phyloP scores from a whole-genome alignment of 2,113 vertebrate species.

The Lycocorax pyrrhopterus region DNA sequence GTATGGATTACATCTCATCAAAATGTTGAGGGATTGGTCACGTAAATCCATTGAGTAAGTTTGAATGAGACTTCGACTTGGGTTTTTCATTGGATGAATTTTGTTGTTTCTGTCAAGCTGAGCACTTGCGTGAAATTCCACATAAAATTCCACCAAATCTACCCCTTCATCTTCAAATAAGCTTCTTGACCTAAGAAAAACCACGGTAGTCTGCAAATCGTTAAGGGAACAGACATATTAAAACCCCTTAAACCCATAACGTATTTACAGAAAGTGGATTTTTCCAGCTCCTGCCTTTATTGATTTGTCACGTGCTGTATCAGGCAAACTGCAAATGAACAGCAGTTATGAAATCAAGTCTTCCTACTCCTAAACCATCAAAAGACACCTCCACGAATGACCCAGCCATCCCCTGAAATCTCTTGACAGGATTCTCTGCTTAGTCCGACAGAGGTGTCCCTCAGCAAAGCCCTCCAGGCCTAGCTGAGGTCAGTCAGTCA shows the following conservation, averaged over 20 bases:
- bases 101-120: not conserved
- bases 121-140: not conserved
- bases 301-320: not conserved
- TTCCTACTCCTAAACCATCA: not conserved
- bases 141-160: not conserved
- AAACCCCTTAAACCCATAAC: not conserved
- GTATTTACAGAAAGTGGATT: not conserved
- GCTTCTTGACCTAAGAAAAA: not conserved
- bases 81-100: not conserved
- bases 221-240: not conserved
- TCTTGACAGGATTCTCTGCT: not conserved
- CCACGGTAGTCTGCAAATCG: not conserved
- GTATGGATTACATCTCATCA: not conserved
- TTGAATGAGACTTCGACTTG: not conserved
- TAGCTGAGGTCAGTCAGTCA: not conserved
- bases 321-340: not conserved
- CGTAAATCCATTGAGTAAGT: not conserved
- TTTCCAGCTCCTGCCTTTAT: not conserved
- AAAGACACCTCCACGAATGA: not conserved
- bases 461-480: not conserved
- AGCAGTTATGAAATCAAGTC: not conserved
- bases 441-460: not conserved
- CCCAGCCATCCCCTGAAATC: not conserved
- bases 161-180: not conserved
- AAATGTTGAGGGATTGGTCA: accelerated